Evolutionary conservation across 2,113 vertebrate genomes (phyloP), one percentile per base, ranked within the genome.

Genomic region (Nyctibius bracteatus): DNA sequence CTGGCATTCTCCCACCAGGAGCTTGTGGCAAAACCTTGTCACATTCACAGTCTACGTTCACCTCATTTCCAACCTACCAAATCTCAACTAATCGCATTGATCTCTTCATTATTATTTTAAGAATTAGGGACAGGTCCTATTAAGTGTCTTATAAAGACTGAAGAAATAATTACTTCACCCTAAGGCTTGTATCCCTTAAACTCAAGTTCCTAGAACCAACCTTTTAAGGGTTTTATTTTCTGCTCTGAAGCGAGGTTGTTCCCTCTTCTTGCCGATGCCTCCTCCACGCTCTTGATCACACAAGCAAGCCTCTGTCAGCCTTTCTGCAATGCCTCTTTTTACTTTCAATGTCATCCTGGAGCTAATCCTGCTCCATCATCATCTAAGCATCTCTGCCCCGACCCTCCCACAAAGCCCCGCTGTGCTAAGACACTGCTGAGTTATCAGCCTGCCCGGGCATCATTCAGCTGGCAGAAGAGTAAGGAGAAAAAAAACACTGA

Each of bases 31-130:
- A 77, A 81, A 55, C 19, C 6, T 68, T 39, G 5, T 21, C 57
- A 59, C 31, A 11, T 28, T 51, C 54, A 39, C 18, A 41, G 18
- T 20, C 43, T 25, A 13, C 0, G 0, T 43, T 63, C 0, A 0
- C 20, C 28, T 74, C 25, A 20, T 67, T 85, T 78, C 20, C 52
- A 77, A 31, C 43, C 15, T 35, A n/a, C 15, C 23, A 72, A 67
- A 81, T 25, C 31, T 43, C 58, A 63, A 25, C 9, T 33, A 24
- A 54, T 4, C 9, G 13, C 9, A 9, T 24, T 14, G 33, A 35
- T 62, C 5, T 33, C 43, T 71, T 61, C 35, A 18, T 51, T 37
- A 17, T 12, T 44, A n/a, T n/a, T 79, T 90, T 39, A 16, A 71
- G 22, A 80, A 61, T 33, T 47, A 35, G 30, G 15, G 28, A 11